Conservation (phyloP, 2,888 invertebrate genomes). For the Tetragonisca angustula region DNA sequence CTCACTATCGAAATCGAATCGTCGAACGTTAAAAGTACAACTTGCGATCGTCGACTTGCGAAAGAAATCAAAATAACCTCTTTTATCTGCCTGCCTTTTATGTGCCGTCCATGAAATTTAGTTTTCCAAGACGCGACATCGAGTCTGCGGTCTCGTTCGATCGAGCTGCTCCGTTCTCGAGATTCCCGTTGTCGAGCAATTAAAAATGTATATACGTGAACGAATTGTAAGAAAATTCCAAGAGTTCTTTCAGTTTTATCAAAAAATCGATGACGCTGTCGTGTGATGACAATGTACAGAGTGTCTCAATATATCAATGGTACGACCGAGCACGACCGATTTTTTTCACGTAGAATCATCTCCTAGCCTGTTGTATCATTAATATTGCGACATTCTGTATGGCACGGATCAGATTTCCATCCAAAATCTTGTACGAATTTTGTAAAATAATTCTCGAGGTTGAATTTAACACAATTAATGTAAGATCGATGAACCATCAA, state of each 20-base stretch:
- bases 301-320: no score
- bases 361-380: no score
- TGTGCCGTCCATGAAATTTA: no score
- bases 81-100: not conserved
- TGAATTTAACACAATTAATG: not conserved
- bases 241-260: not conserved
- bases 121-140: no score
- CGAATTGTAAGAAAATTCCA: not conserved
- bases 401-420: not conserved
- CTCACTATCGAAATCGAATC: conserved; percentile 22
- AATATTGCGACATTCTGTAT: no score
- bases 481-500: no score
- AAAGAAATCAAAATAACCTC: not conserved
- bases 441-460: not conserved
- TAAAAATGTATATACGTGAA: no score
- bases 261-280: not conserved
- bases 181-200: not conserved
- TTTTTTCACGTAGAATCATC: no score
- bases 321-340: no score
- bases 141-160: not conserved
- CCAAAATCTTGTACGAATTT: not conserved
- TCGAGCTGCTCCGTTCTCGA: conserved; percentile 31
- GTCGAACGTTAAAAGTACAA: conserved; percentile 30
- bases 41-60: not conserved
- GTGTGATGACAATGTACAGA: not conserved